Evolutionary conservation across 2,888 invertebrate species (phyloP).

Genomic region (Hololepta plana): DNA sequence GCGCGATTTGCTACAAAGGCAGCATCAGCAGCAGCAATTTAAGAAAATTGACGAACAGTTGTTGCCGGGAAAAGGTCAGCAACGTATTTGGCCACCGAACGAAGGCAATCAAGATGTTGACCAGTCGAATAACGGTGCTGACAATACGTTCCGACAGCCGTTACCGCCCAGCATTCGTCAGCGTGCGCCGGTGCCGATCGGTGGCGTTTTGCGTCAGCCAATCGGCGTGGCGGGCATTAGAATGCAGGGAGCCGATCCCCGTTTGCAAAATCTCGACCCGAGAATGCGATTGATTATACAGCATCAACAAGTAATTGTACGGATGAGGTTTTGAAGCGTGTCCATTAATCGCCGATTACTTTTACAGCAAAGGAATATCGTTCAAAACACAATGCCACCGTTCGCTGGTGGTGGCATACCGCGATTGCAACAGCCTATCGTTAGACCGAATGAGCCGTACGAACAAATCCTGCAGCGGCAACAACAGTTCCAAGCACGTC

Average conservation of each 20-base stretch:
- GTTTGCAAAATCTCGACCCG: conserved; percentile 32
- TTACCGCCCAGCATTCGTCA: too few species aligned
- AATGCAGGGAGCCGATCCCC: conserved; percentile 25
- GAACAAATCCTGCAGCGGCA: conserved; percentile 14
- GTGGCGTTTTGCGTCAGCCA: conserved; percentile 18
- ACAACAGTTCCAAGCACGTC: conserved; percentile 10
- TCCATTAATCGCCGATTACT: too few species aligned
- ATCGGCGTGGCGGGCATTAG: conserved; percentile 11
- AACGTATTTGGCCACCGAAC: conserved; percentile 36
- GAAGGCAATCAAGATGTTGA: conserved; percentile 15
- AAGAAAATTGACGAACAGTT: conserved; percentile 34
- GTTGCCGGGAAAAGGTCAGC: conserved; percentile 22
- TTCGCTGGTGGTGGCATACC: too few species aligned
- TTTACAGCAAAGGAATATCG: too few species aligned
- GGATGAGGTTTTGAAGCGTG: background rate
- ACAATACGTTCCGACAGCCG: conserved; percentile 51
- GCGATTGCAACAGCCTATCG: too few species aligned
- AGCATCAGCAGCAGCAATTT: conserved; percentile 50
- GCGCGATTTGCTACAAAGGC: conserved; percentile 61
- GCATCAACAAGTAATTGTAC: conserved; percentile 14
- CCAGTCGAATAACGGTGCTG: conserved; percentile 26
- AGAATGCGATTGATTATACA: conserved; percentile 34
- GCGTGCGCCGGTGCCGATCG: conserved; percentile 8
- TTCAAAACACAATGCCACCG: too few species aligned
- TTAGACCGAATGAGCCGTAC: too few species aligned